These are phyloP conservation scores for Thaleichthys pacificus DNA, from an alignment of 2,797 vertebrate genomes.

Conservation along the genomic window DNA sequence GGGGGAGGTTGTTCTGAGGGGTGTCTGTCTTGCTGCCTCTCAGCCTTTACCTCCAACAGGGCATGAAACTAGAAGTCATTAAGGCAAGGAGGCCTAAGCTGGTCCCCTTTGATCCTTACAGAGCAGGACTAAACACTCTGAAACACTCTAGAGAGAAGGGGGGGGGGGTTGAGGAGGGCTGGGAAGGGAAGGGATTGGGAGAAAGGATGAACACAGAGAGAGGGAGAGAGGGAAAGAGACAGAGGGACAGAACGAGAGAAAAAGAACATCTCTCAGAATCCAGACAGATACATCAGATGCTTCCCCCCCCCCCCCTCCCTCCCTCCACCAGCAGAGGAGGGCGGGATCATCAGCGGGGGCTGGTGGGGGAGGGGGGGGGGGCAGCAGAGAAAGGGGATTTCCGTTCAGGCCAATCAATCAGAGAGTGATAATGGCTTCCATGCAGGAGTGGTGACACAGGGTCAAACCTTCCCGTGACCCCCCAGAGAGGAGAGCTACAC, in stretches of 20 bases:
- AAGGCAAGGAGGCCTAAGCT: constrained; percentile 38
- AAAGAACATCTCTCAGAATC: not conserved
- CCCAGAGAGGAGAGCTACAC: constrained; percentile 63
- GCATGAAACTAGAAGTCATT: constrained; percentile 77
- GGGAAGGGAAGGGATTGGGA: constrained; percentile 6
- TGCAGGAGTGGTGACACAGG: constrained; percentile 74
- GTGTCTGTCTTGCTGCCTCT: not conserved
- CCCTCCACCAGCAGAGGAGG: constrained; percentile 46
- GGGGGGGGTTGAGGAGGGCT: not conserved
- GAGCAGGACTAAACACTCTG: not conserved
- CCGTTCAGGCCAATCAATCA: constrained; percentile 85
- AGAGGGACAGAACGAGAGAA: constrained; percentile 31
- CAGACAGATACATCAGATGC: too few species aligned
- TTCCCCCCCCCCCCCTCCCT: not conserved
- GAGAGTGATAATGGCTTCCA: constrained; percentile 81
- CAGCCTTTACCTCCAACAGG: constrained; percentile 67
- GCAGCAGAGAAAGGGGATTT: constrained; percentile 76
- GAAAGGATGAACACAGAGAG: constrained; percentile 28
- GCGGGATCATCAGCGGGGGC: constrained; percentile 64
- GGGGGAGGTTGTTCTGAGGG: not conserved
- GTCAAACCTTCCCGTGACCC: constrained; percentile 68
- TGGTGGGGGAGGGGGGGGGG: constrained; percentile 27
- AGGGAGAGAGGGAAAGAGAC: constrained; percentile 27
- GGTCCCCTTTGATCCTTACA: not conserved
- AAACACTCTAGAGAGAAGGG: not conserved